These are phyloP conservation scores for Adoxophyes honmai DNA, from an alignment of 1,140 invertebrate species.

Conservation along the genomic window DNA sequence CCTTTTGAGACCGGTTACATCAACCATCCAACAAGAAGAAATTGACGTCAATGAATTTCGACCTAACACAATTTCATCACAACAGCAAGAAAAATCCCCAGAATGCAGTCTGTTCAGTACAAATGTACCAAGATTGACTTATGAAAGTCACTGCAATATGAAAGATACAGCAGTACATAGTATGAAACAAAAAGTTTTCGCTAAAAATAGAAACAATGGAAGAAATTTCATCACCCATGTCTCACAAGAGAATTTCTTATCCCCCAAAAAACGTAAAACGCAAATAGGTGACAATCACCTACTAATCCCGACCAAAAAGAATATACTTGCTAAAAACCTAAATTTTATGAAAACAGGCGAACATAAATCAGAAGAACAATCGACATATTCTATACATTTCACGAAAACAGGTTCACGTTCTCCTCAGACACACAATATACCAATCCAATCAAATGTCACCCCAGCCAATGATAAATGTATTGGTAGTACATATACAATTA, in stretches of 20 bases:
- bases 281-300: background rate
- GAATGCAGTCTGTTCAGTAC: background rate
- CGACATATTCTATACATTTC: conserved; percentile 11
- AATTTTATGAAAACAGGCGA: too few relatives aligned
- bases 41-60: background rate
- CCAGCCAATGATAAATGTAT: background rate
- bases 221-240: background rate
- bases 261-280: background rate
- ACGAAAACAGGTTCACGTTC: background rate
- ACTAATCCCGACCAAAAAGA: too few relatives aligned
- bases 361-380: background rate
- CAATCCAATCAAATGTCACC: background rate
- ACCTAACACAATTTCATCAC: background rate
- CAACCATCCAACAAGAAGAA: conserved; percentile 18
- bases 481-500: background rate
- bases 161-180: background rate
- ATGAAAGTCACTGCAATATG: conserved; percentile 32
- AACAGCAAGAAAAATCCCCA: background rate
- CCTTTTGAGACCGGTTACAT: conserved; percentile 36
- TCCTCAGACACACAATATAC: background rate
- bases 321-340: too few relatives aligned
- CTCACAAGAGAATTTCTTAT: background rate
- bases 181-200: background rate
- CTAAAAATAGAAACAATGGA: background rate
- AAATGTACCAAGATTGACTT: conserved; percentile 26